Evolutionary conservation across 2,888 invertebrate species (phyloP), one percentile per base, ranked within the genome.

Genomic region (Cerastoderma edule): DNA sequence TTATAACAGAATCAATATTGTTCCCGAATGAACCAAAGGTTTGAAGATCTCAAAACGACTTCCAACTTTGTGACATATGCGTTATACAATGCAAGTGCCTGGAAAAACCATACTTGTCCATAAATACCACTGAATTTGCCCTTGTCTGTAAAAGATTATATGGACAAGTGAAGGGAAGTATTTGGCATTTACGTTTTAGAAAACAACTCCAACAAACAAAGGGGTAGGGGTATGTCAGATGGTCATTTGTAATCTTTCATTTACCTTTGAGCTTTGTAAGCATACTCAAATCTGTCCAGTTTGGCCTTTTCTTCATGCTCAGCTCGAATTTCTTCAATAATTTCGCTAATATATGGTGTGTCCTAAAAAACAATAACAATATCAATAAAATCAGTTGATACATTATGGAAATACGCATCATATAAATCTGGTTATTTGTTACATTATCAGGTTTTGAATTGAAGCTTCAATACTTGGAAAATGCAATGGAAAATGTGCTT

Each of bases 251-350:
- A 50, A 13, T 50, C 22, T 50, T 22, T 50, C 50, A 16, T n/a
- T 13, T 50, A 60, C 60, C 39, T 35, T 10, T 35, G n/a, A n/a
- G 39, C 24, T 39, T 27, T 60, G 27, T 60, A 60, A n/a, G 35
- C 60, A 39, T 60, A 60, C 30, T 60, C 22, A 19, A 24, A 35
- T 39, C 39, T 60, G 5, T 35, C 8, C 13, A 60, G 28, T 10
- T 32, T 27, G 4, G 60, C 60, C 33, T 39, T 24, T 2, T 39
- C 32, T 60, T 60, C 39, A 24, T 39, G 16, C 13, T 60, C 60
- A 35, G 24, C 27, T 39, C 39, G n/a, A 1, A 60, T 39, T 27
- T 60, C 60, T 39, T 32, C 60, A 8, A 60, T 39, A 24, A 27
- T 24, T 24, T n/a, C 0, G 13, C 1, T n/a, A 35, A 60, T 22